These are phyloP conservation scores for Balaeniceps rex DNA, from an alignment of 2,113 vertebrate species.

Conservation along the genomic window DNA sequence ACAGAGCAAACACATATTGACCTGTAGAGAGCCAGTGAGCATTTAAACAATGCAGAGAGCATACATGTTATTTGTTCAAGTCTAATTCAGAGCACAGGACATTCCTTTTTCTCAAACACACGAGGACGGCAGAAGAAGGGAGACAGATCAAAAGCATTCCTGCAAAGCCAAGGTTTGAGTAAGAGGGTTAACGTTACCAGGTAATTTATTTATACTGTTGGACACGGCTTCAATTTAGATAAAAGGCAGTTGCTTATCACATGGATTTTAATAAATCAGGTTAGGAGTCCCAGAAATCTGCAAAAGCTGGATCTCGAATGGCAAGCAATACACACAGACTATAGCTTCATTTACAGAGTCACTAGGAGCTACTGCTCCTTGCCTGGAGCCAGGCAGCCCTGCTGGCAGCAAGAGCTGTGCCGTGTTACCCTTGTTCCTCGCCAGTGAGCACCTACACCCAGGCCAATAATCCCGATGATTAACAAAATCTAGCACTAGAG, in stretches of 20 bases:
- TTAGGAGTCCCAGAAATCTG: background rate
- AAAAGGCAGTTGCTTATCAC: conserved; percentile 21
- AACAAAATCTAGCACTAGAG: conserved; percentile 61
- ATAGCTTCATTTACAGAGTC: background rate
- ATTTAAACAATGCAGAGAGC: background rate
- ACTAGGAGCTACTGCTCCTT: background rate
- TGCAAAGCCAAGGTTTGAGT: background rate
- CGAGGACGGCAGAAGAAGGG: background rate
- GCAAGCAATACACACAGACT: background rate
- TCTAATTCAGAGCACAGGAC: background rate
- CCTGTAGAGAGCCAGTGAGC: background rate
- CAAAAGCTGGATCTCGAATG: background rate
- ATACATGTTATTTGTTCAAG: background rate
- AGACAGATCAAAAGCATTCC: conserved; percentile 27
- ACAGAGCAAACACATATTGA: background rate
- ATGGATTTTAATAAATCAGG: background rate
- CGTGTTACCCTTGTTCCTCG: background rate
- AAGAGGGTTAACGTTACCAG: conserved; percentile 4
- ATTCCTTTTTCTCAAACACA: background rate
- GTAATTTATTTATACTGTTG: conserved; percentile 30
- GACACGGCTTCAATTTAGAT: conserved; percentile 18
- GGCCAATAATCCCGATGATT: background rate
- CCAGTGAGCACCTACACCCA: background rate
- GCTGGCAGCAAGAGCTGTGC: background rate
- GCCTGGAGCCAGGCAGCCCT: background rate